Percentiles rank a stretch among this genome's conserved stretches.
phyloP scores from a whole-genome alignment of 1,140 invertebrate species.

The Gryllus bimaculatus region DNA sequence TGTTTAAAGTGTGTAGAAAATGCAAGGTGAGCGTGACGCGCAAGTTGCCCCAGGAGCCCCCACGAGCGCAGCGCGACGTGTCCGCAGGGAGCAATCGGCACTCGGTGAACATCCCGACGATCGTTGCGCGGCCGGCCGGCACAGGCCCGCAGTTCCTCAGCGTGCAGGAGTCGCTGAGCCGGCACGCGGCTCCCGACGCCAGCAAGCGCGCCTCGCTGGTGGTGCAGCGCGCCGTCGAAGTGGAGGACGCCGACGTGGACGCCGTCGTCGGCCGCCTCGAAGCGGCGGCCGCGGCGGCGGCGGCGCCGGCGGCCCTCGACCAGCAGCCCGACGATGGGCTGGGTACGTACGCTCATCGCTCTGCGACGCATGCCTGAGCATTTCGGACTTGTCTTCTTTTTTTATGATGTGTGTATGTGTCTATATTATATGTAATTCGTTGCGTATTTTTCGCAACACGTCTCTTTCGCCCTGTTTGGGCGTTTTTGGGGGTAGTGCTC shows the following conservation, averaged over 20 bases:
- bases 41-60: too few species aligned
- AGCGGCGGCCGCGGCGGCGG: not conserved
- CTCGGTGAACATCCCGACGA: not conserved
- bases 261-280: not conserved
- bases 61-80: too few species aligned
- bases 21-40: too few species aligned
- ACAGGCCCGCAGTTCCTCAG: not conserved
- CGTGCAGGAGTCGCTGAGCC: slow-evolving; percentile 4
- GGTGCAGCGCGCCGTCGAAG: slow-evolving; percentile 9
- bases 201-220: slow-evolving; percentile 6
- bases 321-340: not conserved
- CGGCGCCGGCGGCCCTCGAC: not conserved
- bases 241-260: not conserved
- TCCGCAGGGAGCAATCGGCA: not conserved
- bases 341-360: not conserved
- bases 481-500: too few species aligned
- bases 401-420: too few species aligned
- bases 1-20: too few species aligned
- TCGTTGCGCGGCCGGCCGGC: not conserved
- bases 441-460: too few species aligned
- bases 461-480: too few species aligned
- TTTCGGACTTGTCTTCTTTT: too few species aligned
- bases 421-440: too few species aligned
- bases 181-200: not conserved
- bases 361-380: too few species aligned